These are phyloP conservation scores for Corydoras maculifer DNA, from an alignment of 2,113 vertebrate species.

Conservation along the genomic window DNA sequence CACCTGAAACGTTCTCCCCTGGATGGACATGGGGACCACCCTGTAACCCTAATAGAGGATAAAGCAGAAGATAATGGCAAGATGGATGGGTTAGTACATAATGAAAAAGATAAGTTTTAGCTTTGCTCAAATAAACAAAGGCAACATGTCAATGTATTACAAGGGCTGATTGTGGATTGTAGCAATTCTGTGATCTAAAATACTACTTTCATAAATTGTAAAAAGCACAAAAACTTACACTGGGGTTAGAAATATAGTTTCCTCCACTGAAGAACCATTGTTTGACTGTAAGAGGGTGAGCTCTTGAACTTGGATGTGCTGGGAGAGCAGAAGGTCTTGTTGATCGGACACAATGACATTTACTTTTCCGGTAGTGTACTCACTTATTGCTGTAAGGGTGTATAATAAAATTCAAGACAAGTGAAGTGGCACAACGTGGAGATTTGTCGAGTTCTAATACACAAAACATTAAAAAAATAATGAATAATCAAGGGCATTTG, in stretches of 20 bases:
- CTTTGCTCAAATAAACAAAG: too few species aligned
- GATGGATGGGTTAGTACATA: too few species aligned
- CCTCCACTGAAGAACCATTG: constrained; percentile 39
- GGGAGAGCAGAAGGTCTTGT: constrained; percentile 41
- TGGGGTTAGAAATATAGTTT: constrained; percentile 65
- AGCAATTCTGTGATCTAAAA: background rate
- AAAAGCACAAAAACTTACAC: constrained; percentile 53
- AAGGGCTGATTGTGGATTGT: background rate
- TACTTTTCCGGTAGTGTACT: constrained; percentile 47
- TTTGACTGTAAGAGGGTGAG: constrained; percentile 45
- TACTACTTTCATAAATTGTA: background rate
- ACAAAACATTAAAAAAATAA: too few species aligned
- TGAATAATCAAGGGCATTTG: too few species aligned
- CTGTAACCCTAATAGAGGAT: too few species aligned
- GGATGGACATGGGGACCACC: too few species aligned
- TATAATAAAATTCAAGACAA: background rate
- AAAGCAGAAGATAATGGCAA: too few species aligned
- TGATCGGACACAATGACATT: constrained; percentile 45
- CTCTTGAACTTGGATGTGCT: constrained; percentile 42
- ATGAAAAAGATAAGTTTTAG: too few species aligned
- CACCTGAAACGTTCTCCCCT: too few species aligned
- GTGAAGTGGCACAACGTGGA: background rate
- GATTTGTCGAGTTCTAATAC: too few species aligned
- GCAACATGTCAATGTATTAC: background rate
- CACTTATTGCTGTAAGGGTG: constrained; percentile 40